These are phyloP conservation scores for Xestia sexstrigata DNA, from an alignment of 2,888 invertebrate species.

Conservation along the genomic window DNA sequence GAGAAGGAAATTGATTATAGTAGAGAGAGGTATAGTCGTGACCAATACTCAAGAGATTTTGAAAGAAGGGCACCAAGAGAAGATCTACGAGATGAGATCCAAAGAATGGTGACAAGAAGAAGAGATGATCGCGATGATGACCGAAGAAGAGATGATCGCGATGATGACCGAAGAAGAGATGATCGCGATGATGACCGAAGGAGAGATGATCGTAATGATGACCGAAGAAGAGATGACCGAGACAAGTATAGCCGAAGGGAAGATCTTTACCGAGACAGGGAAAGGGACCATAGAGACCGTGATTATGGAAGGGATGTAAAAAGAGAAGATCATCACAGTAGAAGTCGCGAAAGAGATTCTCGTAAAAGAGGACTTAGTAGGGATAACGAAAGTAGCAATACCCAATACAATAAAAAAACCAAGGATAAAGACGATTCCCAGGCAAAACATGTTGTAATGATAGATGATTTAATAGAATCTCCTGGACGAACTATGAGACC, in stretches of 20 bases:
- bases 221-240: constrained; percentile 70
- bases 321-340: constrained; percentile 73
- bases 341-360: constrained; percentile 80
- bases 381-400: constrained; percentile 76
- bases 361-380: constrained; percentile 82
- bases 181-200: constrained; percentile 65
- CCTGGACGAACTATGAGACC: constrained; percentile 96
- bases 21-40: constrained; percentile 72
- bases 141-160: constrained; percentile 48
- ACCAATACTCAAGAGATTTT: constrained; percentile 73
- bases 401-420: constrained; percentile 72
- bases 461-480: constrained; percentile 95
- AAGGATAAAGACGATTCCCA: constrained; percentile 69
- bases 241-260: constrained; percentile 70
- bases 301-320: constrained; percentile 69
- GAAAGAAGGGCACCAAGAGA: constrained; percentile 73
- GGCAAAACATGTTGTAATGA: constrained; percentile 89
- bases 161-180: constrained; percentile 67
- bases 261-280: constrained; percentile 67
- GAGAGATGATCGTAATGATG: constrained; percentile 58
- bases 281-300: constrained; percentile 70
- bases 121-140: constrained; percentile 63
- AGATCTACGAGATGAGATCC: constrained; percentile 62
- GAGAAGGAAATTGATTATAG: constrained; percentile 73
- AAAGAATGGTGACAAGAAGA: constrained; percentile 66